Conservation (phyloP, 1,140 invertebrate species). For the Lordiphosa collinella region DNA sequence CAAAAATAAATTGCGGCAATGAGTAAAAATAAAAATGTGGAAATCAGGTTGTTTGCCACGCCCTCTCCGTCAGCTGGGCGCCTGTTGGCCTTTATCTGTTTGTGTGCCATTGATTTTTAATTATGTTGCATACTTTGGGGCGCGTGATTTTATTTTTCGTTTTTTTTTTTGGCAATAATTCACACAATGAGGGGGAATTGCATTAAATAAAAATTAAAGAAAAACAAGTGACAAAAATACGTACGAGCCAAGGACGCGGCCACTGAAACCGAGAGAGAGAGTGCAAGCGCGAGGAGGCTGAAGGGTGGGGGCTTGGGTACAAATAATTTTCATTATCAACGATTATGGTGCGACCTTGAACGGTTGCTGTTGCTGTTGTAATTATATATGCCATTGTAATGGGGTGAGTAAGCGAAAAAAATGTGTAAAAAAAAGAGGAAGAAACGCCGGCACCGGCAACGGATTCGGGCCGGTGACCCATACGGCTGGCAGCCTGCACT, state of each 20-base stretch:
- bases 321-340: constrained; percentile 79
- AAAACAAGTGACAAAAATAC: constrained; percentile 70
- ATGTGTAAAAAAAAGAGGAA: constrained; percentile 35
- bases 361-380: constrained; percentile 31
- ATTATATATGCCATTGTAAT: constrained; percentile 54
- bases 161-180: constrained; percentile 61
- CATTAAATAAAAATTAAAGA: constrained; percentile 76
- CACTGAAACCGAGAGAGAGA: no score
- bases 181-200: constrained; percentile 59
- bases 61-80: constrained; percentile 3
- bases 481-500: not conserved
- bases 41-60: constrained; percentile 63
- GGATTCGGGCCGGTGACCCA: constrained; percentile 36
- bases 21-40: constrained; percentile 33
- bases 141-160: constrained; percentile 26
- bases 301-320: not conserved
- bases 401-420: constrained; percentile 56
- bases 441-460: constrained; percentile 30
- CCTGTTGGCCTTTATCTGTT: constrained; percentile 55
- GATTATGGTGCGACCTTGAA: constrained; percentile 77
- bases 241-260: constrained; percentile 43
- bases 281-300: not conserved
- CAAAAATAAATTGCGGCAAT: constrained; percentile 65
- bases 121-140: constrained; percentile 73
- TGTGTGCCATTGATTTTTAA: constrained; percentile 79